Conservation (phyloP, 2,888 invertebrate species). For the Brachypterus glaber region DNA sequence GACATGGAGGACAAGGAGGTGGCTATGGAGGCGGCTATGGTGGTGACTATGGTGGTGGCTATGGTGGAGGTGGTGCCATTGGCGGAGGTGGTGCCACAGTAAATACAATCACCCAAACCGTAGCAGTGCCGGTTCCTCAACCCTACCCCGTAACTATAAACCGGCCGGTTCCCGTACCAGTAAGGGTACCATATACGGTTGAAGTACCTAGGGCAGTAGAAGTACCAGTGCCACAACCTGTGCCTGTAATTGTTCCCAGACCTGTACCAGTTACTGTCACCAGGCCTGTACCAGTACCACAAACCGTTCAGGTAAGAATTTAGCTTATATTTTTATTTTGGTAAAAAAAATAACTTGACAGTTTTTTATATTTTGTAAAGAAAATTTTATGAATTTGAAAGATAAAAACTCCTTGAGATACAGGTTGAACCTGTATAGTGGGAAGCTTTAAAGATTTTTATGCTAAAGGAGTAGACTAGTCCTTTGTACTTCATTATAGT, state of each 20-base stretch:
- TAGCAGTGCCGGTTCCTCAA: constrained; percentile 37
- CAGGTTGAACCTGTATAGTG: no score
- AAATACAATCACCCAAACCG: constrained; percentile 33
- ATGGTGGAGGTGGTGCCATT: constrained; percentile 28
- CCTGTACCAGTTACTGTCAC: constrained; percentile 36
- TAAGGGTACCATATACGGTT: constrained; percentile 47
- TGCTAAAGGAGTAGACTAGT: no score
- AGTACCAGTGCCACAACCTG: constrained; percentile 37
- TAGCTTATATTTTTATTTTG: no score
- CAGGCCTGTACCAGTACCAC: constrained; percentile 30
- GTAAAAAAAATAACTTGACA: no score
- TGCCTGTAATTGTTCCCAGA: constrained; percentile 35
- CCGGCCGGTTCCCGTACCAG: constrained; percentile 44
- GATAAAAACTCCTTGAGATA: no score
- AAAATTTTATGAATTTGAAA: no score
- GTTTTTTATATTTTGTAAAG: no score
- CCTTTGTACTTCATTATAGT: no score
- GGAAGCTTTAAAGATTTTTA: no score
- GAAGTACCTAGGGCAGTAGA: constrained; percentile 44
- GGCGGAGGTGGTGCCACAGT: constrained; percentile 34
- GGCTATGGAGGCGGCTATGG: constrained; percentile 1
- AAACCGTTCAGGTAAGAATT: constrained; percentile 4
- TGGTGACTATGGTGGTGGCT: constrained; percentile 13
- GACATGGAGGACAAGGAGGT: neutral
- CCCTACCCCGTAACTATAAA: constrained; percentile 40